These are phyloP conservation scores for Leptopterna dolabrata DNA, from an alignment of 2,888 invertebrate species.

Conservation along the genomic window DNA sequence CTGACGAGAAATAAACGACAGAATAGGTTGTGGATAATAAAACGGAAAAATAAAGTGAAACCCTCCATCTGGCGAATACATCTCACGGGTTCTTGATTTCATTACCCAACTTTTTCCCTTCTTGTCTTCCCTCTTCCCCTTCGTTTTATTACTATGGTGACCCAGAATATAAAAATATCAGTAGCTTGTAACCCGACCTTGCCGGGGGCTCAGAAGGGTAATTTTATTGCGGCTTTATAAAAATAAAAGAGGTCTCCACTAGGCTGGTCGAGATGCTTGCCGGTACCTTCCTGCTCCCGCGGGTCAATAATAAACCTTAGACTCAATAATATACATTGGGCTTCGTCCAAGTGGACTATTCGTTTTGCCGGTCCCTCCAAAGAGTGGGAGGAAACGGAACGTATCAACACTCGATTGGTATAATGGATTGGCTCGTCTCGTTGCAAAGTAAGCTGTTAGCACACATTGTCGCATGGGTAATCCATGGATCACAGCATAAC, in stretches of 20 bases:
- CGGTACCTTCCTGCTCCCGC: not conserved
- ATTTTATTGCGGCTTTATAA: not conserved
- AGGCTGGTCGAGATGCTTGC: not conserved
- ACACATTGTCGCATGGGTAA: too few relatives aligned
- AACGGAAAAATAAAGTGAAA: not conserved
- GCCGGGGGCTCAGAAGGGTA: not conserved
- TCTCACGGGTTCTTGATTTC: not conserved
- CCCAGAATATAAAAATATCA: constrained; percentile 7
- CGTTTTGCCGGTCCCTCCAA: not conserved
- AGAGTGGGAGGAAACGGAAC: not conserved
- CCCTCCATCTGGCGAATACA: not conserved
- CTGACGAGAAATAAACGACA: too few relatives aligned
- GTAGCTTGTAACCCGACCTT: constrained; percentile 2
- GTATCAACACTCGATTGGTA: too few relatives aligned
- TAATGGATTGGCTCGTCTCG: too few relatives aligned
- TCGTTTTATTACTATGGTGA: not conserved
- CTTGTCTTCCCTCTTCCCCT: not conserved
- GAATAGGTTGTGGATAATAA: not conserved
- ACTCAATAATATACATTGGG: not conserved
- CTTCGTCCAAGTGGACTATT: not conserved
- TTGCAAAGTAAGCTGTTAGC: too few relatives aligned
- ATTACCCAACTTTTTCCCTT: not conserved
- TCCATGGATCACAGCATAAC: too few relatives aligned
- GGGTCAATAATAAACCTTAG: not conserved
- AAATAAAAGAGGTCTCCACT: not conserved